Conservation (phyloP, 1,140 invertebrate species). For the Bicyclus anynana region DNA sequence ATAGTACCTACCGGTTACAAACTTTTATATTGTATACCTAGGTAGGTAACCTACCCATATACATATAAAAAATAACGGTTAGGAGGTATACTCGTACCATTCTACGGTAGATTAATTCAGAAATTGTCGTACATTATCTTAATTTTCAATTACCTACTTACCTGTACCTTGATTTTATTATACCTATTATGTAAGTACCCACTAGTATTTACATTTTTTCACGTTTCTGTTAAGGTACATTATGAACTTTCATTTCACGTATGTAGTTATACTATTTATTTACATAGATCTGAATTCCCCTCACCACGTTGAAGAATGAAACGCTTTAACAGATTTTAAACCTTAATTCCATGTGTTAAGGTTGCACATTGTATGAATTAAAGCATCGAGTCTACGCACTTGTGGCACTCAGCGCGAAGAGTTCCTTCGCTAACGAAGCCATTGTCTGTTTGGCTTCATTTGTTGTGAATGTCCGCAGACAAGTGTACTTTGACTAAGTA, state of each 20-base stretch:
- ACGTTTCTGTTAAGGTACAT: too few relatives aligned
- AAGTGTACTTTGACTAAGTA: background rate
- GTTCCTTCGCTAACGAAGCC: conserved; percentile 50
- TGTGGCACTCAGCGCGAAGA: conserved; percentile 40
- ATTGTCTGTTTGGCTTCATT: conserved; percentile 41
- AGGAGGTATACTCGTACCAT: too few relatives aligned
- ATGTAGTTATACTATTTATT: background rate
- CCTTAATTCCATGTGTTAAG: conserved; percentile 11
- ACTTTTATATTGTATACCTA: too few relatives aligned
- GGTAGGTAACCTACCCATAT: too few relatives aligned
- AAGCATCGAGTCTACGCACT: conserved; percentile 11
- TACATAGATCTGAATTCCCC: background rate
- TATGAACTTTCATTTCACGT: background rate
- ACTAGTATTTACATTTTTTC: too few relatives aligned
- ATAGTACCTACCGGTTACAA: too few relatives aligned
- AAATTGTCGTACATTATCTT: too few relatives aligned
- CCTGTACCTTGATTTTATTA: too few relatives aligned
- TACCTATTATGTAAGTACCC: too few relatives aligned
- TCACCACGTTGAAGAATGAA: background rate
- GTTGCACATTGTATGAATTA: background rate
- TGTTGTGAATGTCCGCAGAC: conserved; percentile 9
- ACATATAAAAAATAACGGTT: too few relatives aligned
- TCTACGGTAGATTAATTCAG: too few relatives aligned
- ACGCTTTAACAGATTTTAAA: conserved; percentile 4
- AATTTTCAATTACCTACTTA: too few relatives aligned